Evolutionary conservation across 1,140 invertebrate genomes (phyloP).

Genomic region (Bacillus rossius): DNA sequence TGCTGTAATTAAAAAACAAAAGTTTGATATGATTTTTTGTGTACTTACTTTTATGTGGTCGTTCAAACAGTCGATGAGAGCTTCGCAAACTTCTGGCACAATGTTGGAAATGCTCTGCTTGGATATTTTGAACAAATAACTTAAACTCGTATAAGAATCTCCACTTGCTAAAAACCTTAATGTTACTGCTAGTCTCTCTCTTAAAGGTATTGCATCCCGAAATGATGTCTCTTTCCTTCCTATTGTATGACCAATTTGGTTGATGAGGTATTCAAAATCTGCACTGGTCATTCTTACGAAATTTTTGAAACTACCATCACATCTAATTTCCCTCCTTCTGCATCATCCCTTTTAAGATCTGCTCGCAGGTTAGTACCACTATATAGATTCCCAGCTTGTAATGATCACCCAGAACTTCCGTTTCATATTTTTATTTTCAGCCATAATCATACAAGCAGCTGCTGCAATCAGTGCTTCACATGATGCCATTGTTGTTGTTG

Average conservation of each 20-base stretch:
- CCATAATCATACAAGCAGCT: too few relatives aligned
- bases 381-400: too few relatives aligned
- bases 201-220: constrained; percentile 26
- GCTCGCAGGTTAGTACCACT: too few relatives aligned
- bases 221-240: constrained; percentile 28
- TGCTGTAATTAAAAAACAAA: not conserved
- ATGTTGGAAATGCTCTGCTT: constrained; percentile 30
- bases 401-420: too few relatives aligned
- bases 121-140: constrained; percentile 31
- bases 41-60: constrained; percentile 26
- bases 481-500: too few relatives aligned
- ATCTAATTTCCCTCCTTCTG: too few relatives aligned
- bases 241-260: constrained; percentile 24
- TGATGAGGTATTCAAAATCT: constrained; percentile 11
- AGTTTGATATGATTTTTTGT: not conserved
- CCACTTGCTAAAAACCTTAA: constrained; percentile 32
- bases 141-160: constrained; percentile 28
- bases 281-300: constrained; percentile 13
- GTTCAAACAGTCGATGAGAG: constrained; percentile 22
- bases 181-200: constrained; percentile 29
- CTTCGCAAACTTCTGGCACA: constrained; percentile 29
- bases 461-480: too few relatives aligned
- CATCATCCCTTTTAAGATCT: too few relatives aligned
- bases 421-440: too few relatives aligned
- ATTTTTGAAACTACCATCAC: not conserved